Percentiles rank a stretch among this genome's conserved stretches.
Evolutionary conservation across 2,113 vertebrate genomes (phyloP).

Genomic region (Proteles cristata): DNA sequence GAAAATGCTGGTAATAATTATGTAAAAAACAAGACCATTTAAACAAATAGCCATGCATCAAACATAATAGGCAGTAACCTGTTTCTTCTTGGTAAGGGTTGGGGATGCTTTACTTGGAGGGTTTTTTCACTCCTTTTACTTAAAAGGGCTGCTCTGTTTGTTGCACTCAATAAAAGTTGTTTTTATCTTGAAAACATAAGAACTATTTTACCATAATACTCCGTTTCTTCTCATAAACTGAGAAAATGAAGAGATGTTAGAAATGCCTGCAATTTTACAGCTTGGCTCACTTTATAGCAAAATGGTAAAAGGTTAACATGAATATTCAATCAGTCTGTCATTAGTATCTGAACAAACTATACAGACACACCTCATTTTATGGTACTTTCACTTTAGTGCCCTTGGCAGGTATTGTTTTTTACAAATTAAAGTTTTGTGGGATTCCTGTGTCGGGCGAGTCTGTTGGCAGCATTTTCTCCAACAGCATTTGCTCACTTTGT

Average conservation of each 20-base stretch:
- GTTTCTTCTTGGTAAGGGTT: not conserved
- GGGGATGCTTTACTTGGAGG: not conserved
- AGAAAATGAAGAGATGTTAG: constrained; percentile 27
- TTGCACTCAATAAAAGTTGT: not conserved
- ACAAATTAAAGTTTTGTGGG: not conserved
- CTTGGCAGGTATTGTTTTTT: not conserved
- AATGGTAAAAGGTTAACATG: not conserved
- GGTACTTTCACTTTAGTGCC: not conserved
- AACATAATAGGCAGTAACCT: not conserved
- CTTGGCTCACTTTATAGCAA: constrained; percentile 5
- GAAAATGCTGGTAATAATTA: not conserved
- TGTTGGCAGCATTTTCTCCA: not conserved
- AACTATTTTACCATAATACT: not conserved
- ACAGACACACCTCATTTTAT: not conserved
- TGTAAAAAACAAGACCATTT: not conserved
- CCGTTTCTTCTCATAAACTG: constrained; percentile 19
- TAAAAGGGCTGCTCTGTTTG: constrained; percentile 1
- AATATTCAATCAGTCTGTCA: constrained; percentile 8
- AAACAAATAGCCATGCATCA: not conserved
- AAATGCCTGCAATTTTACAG: constrained; percentile 28
- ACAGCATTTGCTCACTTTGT: not conserved
- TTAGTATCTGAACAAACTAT: not conserved
- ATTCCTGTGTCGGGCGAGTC: not conserved
- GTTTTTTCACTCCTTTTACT: not conserved
- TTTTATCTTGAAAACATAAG: not conserved